Evolutionary conservation across 2,888 invertebrate genomes (phyloP), one percentile per base, ranked within the genome.

Genomic region (Epistrophe eligans): DNA sequence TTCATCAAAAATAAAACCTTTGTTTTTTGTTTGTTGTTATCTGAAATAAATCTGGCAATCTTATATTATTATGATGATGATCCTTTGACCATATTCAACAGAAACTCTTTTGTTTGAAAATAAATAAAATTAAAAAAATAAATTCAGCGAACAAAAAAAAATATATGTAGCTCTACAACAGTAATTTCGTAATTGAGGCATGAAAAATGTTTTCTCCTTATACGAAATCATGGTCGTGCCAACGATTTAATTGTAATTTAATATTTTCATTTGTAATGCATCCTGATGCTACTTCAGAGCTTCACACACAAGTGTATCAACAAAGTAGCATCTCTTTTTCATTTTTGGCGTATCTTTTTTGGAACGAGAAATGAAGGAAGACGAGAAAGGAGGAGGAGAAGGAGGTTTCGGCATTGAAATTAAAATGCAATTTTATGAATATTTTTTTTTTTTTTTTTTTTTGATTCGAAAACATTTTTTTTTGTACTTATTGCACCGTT

Each of bases 371-470:
- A 19, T 4, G 19, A 40, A 9, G 32, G 11, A 40, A 60, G 17
- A 45, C n/a, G 60, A 17, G 8, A 8, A 35, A 7, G 9, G 13
- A 7, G 7, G 3, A 11, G 11, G 17, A 19, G 38, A 17, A 17
- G 6, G 4, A 40, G 4, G 40, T 40, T 43, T 48, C 48, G 70
- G 74, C 81, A 77, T 74, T 76, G 77, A 79, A 87, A 87, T 87
- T 87, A 87, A 87, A 87, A 87, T 87, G 87, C 87, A 82, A 82
- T 87, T 87, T 87, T 87, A 82, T 87, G 82, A 87, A 87, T 82
- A 87, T 87, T 87, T 82, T 48, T 32, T 70, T 48, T 66, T 15
- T 45, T 64, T 43, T 38, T n/a, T 2, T 24, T 24, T 24, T 24
- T 24, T 24, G 24, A 24, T 76, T 64, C 13, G 50, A 45, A 66